Evolutionary conservation across 2,113 vertebrate genomes (phyloP), one percentile per base, ranked within the genome.

Genomic region (Crocuta crocuta): DNA sequence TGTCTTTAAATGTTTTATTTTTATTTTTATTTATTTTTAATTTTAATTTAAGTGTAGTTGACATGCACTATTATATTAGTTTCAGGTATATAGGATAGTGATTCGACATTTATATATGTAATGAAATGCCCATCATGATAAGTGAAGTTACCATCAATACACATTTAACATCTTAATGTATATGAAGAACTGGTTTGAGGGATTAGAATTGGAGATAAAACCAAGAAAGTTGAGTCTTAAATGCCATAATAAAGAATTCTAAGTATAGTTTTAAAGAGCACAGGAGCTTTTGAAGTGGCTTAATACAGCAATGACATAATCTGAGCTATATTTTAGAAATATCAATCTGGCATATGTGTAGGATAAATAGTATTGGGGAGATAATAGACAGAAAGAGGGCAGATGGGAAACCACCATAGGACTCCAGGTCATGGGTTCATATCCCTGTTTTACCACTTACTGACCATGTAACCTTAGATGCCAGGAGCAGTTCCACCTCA

Each of bases 241-340:
- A 50, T 33, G 24, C 8, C 48, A n/a, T 83, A 55, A 91, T 80
- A 95, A 90, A 84, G 28, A 91, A 86, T 71, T 35, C 5, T 43
- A 86, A 66, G 79, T 80, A 61, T 68, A 58, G 39, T n/a, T 78
- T 91, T 65, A 81, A 95, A 95, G 61, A 94, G 23, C 9, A 58
- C 11, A 82, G 65, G 31, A 61, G 45, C n/a, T 89, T 91, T 95
- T 31, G 45, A 45, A 76, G 50, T 85, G 10, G 8, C 81, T 86
- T 78, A 89, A 76, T 33, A 45, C 13, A 82, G 6, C 35, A 21
- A 71, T 55, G 71, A 26, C 50, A 58, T 45, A 63, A 88, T 76
- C 43, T 48, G 79, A 92, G 17, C 26, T 10, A 13, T 58, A 10
- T 28, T 84, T 78, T 58, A 78, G 58, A 35, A 63, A 63, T 28